Base-by-base conservation (phyloP, 2,888 invertebrate genomes). In the Epirrhoe tristata region DNA sequence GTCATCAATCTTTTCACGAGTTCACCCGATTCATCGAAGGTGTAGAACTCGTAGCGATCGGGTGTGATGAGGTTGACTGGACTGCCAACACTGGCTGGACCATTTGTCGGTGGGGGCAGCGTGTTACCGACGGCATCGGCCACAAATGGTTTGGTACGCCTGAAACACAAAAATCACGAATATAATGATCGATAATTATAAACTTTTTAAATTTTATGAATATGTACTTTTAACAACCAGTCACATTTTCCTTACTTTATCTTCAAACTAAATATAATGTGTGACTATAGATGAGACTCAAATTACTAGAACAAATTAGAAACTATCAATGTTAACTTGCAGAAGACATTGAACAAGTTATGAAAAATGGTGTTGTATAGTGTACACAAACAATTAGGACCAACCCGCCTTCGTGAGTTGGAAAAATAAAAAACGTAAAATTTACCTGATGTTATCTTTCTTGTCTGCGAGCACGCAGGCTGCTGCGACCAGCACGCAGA, bases 21-120 rank as follows among this genome's bases (percentile, higher is more conserved):
- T 79, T 97, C 97, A 12, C 97, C 97, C 63, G 96, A 95, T 79
- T 97, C 97, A 79, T 97, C 96, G 79, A 97, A 97, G 0, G 97
- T 97, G 83, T 97, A 97, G 85, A 97, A 98, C 82, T 97, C 97
- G 84, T 97, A 97, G 81, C 96, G 94, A 82, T 97, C 97, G 1
- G 97, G 98, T 73, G 96, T 96, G 6, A 97, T 88, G 0, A 98
- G 92, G 77, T 96, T 95, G 0, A 96, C 97, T 0, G 97, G 97
- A 69, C 97, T 97, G n/a, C 96, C 96, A 2, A 96, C 94, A 70
- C 96, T 94, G 6, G 95, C 91, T 52, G 95, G 95, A 53, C 87
- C 87, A 69, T 84, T 92, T 55, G 94, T 93, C 55, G 95, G 96
- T 78, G 95, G 95, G n/a, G 95, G 94, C 58, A 96, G 86, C 31